Evolutionary conservation across 2,888 invertebrate genomes (phyloP).

Genomic region (Diarsia dahlii): DNA sequence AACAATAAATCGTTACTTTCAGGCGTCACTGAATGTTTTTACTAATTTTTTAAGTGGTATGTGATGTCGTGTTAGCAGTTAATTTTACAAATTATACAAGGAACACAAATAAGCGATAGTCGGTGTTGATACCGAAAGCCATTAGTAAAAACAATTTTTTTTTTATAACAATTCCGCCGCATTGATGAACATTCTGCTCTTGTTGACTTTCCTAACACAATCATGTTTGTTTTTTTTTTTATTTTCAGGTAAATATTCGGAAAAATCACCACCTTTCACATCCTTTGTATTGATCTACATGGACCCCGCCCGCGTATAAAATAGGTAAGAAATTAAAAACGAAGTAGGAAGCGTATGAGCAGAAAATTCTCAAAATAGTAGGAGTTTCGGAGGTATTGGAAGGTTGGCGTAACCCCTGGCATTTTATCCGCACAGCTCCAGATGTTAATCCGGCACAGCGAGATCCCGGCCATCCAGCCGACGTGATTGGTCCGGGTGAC

Average conservation of each 20-base stretch:
- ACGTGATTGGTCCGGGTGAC: conserved; percentile 55
- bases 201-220: neutral
- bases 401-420: conserved; percentile 41
- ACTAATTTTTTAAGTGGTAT: conserved; percentile 25
- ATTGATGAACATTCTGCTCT: neutral
- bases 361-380: conserved; percentile 9
- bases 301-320: neutral
- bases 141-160: too few species aligned
- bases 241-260: conserved; percentile 58
- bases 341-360: neutral
- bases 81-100: conserved; percentile 9
- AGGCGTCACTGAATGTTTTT: conserved; percentile 40
- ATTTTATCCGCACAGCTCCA: conserved; percentile 44
- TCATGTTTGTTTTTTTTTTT: conserved; percentile 42
- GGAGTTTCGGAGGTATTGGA: conserved; percentile 12
- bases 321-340: neutral
- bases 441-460: conserved; percentile 44
- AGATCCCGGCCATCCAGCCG: conserved; percentile 34
- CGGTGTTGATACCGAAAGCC: neutral
- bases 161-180: neutral
- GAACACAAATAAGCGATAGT: neutral
- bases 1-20: conserved; percentile 61
- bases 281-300: neutral
- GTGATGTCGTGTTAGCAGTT: conserved; percentile 23
- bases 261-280: neutral